These are phyloP conservation scores for Rhincodon typus DNA, from an alignment of 2,797 vertebrate genomes.

Conservation along the genomic window DNA sequence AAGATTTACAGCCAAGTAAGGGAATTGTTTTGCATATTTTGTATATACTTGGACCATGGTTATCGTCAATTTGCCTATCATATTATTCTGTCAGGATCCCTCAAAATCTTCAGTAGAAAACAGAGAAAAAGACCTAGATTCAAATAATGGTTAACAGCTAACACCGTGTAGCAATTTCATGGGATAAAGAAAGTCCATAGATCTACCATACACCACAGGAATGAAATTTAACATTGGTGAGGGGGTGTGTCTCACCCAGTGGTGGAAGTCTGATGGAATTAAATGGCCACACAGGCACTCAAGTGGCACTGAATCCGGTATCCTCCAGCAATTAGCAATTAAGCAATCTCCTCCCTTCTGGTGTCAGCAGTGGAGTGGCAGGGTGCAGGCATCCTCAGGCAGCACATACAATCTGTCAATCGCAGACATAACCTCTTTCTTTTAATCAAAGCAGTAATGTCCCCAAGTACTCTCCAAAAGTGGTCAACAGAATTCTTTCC, in stretches of 20 bases:
- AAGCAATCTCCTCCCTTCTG: too few species aligned
- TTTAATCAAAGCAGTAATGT: not conserved
- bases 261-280: too few species aligned
- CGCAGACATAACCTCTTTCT: not conserved
- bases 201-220: not conserved
- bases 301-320: too few species aligned
- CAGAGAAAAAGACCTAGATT: not conserved
- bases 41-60: not conserved
- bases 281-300: too few species aligned
- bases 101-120: not conserved
- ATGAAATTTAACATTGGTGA: too few species aligned
- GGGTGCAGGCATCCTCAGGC: too few species aligned
- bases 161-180: not conserved
- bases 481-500: not conserved
- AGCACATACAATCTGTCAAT: not conserved
- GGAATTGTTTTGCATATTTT: not conserved
- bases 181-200: not conserved
- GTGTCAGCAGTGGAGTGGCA: too few species aligned
- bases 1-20: not conserved
- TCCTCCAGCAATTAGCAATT: too few species aligned
- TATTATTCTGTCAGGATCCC: not conserved
- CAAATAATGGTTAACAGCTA: not conserved
- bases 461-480: not conserved
- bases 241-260: too few species aligned
- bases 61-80: not conserved